phyloP scores from a whole-genome alignment of 2,113 vertebrate species.

The Pseudorasbora parva region DNA sequence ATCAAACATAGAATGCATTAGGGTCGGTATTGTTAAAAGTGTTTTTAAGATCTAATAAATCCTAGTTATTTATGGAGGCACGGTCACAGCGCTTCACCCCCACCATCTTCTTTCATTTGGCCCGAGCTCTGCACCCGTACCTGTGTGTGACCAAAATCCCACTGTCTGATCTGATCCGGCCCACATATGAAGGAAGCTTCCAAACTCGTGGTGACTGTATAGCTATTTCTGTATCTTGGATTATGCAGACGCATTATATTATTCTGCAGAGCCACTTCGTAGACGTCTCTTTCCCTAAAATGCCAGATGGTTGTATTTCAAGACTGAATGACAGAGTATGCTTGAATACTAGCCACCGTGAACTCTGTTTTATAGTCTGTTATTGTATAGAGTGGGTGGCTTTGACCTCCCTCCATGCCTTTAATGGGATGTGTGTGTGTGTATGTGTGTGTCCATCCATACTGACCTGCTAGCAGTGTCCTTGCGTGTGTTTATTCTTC shows the following conservation, averaged over 20 bases:
- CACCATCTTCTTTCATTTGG: conserved; percentile 93
- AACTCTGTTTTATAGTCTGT: conserved; percentile 79
- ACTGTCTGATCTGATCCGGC: not conserved
- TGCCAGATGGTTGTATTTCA: conserved; percentile 17
- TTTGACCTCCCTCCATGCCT: conserved; percentile 78
- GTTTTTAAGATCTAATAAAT: conserved; percentile 99
- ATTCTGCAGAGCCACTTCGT: not conserved
- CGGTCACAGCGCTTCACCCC: conserved; percentile 80
- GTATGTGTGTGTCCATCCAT: conserved; percentile 64
- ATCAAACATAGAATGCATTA: conserved; percentile 91
- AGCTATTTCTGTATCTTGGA: not conserved
- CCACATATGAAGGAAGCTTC: not conserved
- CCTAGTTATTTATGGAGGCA: conserved; percentile 91
- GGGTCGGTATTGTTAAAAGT: conserved; percentile 94
- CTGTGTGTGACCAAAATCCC: conserved; percentile 71
- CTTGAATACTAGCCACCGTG: not conserved
- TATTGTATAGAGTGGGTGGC: conserved; percentile 71
- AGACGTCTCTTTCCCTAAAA: not conserved
- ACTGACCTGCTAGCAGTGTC: not conserved
- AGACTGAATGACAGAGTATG: conserved; percentile 13
- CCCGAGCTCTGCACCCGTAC: conserved; percentile 77
- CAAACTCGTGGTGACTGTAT: not conserved
- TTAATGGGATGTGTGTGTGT: conserved; percentile 43
- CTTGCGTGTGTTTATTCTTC: conserved; percentile 19
- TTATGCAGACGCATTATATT: not conserved